These are phyloP conservation scores for Caenorhabditis sulstoni DNA, from an alignment of 2,888 invertebrate species.

Conservation along the genomic window DNA sequence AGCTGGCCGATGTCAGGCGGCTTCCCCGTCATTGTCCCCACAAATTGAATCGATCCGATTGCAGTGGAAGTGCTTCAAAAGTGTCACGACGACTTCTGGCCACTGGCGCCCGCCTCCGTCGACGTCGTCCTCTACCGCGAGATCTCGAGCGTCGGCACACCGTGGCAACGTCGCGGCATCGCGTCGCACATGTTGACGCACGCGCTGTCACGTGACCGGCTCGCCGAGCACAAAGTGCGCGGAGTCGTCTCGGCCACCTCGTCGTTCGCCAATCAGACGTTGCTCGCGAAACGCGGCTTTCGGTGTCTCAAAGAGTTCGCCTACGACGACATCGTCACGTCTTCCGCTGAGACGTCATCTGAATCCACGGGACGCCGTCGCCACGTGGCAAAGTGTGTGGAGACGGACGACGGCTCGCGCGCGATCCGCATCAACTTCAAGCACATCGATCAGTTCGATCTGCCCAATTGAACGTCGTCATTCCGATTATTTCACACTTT, in stretches of 20 bases:
- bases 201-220: background rate
- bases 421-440: constrained; percentile 46
- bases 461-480: background rate
- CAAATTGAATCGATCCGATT: no score
- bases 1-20: no score
- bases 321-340: constrained; percentile 4
- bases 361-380: no score
- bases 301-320: constrained; percentile 35
- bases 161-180: constrained; percentile 51
- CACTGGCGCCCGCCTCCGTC: constrained; percentile 25
- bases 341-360: no score
- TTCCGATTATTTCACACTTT: background rate
- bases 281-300: constrained; percentile 45
- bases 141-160: constrained; percentile 40
- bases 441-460: constrained; percentile 3
- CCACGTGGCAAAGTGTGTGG: background rate
- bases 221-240: constrained; percentile 7
- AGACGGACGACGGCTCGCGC: constrained; percentile 42
- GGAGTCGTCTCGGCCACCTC: constrained; percentile 51
- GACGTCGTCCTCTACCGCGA: constrained; percentile 40
- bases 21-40: no score
- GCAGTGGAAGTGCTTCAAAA: constrained; percentile 33
- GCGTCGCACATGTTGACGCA: constrained; percentile 24
- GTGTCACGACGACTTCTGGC: constrained; percentile 47
- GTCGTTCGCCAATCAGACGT: constrained; percentile 40